Evolutionary conservation across 2,888 invertebrate genomes (phyloP).

Genomic region (Tipula lateralis): DNA sequence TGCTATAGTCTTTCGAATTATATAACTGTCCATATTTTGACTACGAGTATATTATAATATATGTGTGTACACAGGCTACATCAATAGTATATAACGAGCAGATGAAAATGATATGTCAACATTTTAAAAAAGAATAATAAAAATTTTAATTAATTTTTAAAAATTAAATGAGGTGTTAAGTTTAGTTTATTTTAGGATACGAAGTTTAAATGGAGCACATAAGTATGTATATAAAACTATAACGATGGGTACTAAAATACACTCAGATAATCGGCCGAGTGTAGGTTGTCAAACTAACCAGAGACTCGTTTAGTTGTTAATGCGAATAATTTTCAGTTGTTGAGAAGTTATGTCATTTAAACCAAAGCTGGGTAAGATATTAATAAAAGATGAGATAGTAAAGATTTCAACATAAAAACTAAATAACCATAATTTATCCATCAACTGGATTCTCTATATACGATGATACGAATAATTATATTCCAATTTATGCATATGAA

Average conservation of each 20-base stretch:
- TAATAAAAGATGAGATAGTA: too few relatives aligned
- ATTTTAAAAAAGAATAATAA: neutral
- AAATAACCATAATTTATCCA: neutral
- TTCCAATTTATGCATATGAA: neutral
- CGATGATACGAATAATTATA: neutral
- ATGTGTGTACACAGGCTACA: neutral
- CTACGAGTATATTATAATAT: neutral
- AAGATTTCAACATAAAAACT: neutral
- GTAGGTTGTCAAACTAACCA: neutral
- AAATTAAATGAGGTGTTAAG: conserved; percentile 4
- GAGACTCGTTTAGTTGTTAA: neutral
- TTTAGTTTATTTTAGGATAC: neutral
- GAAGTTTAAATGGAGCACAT: neutral
- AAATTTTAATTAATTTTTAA: neutral
- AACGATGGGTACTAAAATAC: neutral
- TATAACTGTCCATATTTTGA: neutral
- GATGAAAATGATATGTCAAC: conserved; percentile 24
- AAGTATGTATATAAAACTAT: neutral
- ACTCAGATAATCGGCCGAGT: neutral
- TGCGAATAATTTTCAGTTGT: neutral
- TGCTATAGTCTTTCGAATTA: neutral
- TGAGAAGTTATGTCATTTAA: neutral
- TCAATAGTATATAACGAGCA: neutral
- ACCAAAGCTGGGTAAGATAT: too few relatives aligned
- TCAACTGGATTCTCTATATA: neutral